Evolutionary conservation across 1,140 invertebrate species (phyloP).

Genomic region (Meteorus sp.): DNA sequence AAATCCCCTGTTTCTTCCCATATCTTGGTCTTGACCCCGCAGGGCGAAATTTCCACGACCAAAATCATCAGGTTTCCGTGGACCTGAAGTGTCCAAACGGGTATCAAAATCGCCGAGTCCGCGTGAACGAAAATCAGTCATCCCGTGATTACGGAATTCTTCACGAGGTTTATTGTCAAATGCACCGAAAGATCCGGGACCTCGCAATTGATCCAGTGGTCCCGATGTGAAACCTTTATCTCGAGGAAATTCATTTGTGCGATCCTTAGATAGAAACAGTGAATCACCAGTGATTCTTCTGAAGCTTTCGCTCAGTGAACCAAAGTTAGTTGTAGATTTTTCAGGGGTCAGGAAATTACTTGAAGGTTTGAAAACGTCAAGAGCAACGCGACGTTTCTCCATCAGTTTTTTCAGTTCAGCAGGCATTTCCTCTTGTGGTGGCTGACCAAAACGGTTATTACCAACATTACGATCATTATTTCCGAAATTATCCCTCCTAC

Average conservation of each 20-base stretch:
- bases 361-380: constrained; percentile 50
- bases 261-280: constrained; percentile 38
- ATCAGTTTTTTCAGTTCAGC: constrained; percentile 53
- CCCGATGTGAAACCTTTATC: too few relatives aligned
- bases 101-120: constrained; percentile 25
- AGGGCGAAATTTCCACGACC: constrained; percentile 27
- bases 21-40: constrained; percentile 20
- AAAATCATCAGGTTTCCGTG: constrained; percentile 26
- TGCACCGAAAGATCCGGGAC: constrained; percentile 23
- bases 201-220: not conserved
- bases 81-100: constrained; percentile 26
- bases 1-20: not conserved
- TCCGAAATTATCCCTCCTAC: constrained; percentile 34
- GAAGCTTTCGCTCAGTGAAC: constrained; percentile 53
- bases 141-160: constrained; percentile 24
- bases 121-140: constrained; percentile 34
- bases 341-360: constrained; percentile 42
- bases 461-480: constrained; percentile 25
- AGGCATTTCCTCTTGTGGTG: constrained; percentile 37
- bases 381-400: constrained; percentile 50
- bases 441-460: constrained; percentile 37
- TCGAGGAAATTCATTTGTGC: constrained; percentile 26
- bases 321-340: constrained; percentile 36
- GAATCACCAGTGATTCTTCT: constrained; percentile 51
- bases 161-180: constrained; percentile 26